phyloP scores from a whole-genome alignment of 2,797 vertebrate genomes.

The Scolopax rusticola region DNA sequence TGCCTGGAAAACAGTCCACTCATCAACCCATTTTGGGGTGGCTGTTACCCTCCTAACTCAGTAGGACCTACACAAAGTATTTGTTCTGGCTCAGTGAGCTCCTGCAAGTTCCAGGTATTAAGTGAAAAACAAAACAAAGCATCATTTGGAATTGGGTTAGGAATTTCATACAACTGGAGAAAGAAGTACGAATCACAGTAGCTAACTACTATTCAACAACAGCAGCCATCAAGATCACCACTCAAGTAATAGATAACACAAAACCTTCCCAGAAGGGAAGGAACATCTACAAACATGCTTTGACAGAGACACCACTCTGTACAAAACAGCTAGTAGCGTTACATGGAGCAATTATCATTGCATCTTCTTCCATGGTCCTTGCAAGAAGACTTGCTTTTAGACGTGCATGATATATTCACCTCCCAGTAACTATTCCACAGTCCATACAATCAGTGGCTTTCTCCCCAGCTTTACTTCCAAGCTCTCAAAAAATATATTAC shows the following conservation, averaged over 20 bases:
- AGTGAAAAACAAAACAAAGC: neutral
- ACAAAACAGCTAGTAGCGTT: fast-evolving
- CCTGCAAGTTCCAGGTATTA: neutral
- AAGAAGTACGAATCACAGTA: neutral
- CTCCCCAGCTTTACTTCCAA: neutral
- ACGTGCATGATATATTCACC: fast-evolving
- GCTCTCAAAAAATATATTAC: fast-evolving
- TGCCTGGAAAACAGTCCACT: neutral
- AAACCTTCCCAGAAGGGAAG: fast-evolving
- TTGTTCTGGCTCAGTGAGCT: neutral
- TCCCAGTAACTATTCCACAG: fast-evolving
- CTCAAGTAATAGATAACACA: fast-evolving
- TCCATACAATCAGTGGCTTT: neutral
- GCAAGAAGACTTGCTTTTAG: fast-evolving
- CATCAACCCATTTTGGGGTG: fast-evolving
- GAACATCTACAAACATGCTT: neutral
- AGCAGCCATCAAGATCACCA: neutral
- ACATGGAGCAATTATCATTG: fast-evolving
- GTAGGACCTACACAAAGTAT: neutral
- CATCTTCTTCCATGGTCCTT: neutral
- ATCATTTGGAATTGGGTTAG: neutral
- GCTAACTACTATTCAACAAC: neutral
- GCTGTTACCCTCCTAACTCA: neutral
- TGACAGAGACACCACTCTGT: neutral
- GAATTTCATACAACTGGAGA: neutral